Conservation (phyloP, 2,888 invertebrate species). For the Ditylenchus weischeri region DNA sequence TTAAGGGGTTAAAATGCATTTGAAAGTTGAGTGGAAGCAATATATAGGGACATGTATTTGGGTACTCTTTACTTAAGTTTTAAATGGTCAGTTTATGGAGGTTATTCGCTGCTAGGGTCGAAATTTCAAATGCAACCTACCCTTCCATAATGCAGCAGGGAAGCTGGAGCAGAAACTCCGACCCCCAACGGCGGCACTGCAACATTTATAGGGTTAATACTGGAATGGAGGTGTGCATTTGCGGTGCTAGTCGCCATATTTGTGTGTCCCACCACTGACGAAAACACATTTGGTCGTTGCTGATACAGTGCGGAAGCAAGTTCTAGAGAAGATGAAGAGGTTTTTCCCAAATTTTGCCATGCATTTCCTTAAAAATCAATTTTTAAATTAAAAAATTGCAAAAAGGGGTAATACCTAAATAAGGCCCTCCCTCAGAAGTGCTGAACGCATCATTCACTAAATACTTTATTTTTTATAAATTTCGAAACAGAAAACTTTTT, state of each 20-base stretch:
- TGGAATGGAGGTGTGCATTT: no score
- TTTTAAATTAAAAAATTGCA: no score
- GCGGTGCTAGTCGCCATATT: no score
- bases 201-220: not conserved
- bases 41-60: no score
- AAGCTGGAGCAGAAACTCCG: slow-evolving; percentile 26
- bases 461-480: not conserved
- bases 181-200: slow-evolving; percentile 18
- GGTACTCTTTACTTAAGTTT: no score
- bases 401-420: slow-evolving; percentile 4
- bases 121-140: not conserved
- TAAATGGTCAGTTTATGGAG: no score
- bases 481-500: no score
- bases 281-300: not conserved
- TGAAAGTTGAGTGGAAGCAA: no score
- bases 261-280: not conserved
- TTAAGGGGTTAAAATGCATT: no score
- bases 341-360: slow-evolving; percentile 6
- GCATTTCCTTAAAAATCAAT: slow-evolving; percentile 10
- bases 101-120: no score
- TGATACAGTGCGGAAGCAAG: not conserved
- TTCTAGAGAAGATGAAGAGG: not conserved
- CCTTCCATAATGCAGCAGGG: slow-evolving; percentile 21
- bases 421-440: slow-evolving; percentile 22
- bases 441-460: slow-evolving; percentile 15